Percentiles rank a stretch among this genome's conserved stretches.
Evolutionary conservation across 2,888 invertebrate species (phyloP).

Genomic region (Apantesis nais): DNA sequence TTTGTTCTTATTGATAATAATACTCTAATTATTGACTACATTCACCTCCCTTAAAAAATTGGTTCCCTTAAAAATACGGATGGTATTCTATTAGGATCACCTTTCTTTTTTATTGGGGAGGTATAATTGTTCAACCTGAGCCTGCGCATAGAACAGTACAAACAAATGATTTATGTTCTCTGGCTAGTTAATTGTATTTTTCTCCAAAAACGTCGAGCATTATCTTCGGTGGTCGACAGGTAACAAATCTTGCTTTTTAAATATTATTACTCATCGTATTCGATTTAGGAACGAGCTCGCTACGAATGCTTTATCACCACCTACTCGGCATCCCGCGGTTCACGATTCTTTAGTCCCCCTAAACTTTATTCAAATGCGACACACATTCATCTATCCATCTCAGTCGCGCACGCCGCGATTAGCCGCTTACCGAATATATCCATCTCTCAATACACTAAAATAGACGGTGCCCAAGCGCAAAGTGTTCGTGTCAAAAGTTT

Average conservation of each 20-base stretch:
- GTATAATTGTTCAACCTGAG: conserved; percentile 81
- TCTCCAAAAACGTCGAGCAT: conserved; percentile 78
- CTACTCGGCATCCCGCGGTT: conserved; percentile 84
- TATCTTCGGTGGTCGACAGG: conserved; percentile 83
- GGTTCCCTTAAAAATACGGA: conserved; percentile 51
- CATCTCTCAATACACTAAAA: conserved; percentile 81
- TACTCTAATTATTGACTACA: conserved; percentile 68
- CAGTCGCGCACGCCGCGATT: conserved; percentile 67
- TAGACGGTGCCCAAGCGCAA: conserved; percentile 86
- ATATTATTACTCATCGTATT: conserved; percentile 85
- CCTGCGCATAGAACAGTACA: conserved; percentile 66
- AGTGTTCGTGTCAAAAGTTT: conserved; percentile 85
- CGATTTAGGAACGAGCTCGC: conserved; percentile 83
- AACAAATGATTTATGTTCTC: conserved; percentile 76
- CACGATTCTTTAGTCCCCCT: conserved; percentile 81
- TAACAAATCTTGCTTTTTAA: conserved; percentile 85
- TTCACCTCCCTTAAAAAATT: conserved; percentile 56
- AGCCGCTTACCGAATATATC: conserved; percentile 65
- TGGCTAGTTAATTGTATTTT: conserved; percentile 84
- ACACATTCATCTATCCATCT: conserved; percentile 77
- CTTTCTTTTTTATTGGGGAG: conserved; percentile 67
- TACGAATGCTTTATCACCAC: conserved; percentile 86
- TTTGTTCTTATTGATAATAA: conserved; percentile 56
- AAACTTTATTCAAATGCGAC: conserved; percentile 84
- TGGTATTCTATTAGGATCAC: conserved; percentile 68